Conservation (phyloP, 2,888 invertebrate species). For the Pharmacophagus antenor region DNA sequence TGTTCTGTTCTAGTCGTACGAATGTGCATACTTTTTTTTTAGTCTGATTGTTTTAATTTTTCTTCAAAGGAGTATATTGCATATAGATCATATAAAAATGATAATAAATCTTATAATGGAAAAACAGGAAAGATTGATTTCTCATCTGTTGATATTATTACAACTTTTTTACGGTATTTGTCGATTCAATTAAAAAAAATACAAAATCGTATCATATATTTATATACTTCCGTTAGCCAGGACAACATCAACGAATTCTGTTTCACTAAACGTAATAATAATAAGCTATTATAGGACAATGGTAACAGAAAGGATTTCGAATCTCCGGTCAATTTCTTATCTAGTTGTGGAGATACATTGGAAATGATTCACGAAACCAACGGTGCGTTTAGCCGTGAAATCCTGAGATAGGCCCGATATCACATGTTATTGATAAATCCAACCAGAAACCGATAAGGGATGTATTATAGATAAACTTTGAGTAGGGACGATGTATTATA, state of each 20-base stretch:
- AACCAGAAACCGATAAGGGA: conserved; percentile 59
- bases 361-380: conserved; percentile 64
- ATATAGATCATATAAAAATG: no score
- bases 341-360: conserved; percentile 57
- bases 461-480: conserved; percentile 52
- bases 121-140: no score
- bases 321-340: conserved; percentile 73
- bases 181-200: no score
- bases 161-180: no score
- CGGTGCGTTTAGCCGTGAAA: conserved; percentile 78
- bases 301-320: conserved; percentile 49
- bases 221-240: no score
- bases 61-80: no score
- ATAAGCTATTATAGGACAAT: conserved; percentile 34
- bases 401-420: conserved; percentile 69
- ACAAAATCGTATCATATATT: no score
- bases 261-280: conserved; percentile 25
- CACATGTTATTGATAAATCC: conserved; percentile 70
- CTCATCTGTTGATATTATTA: no score
- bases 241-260: conserved; percentile 8
- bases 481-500: conserved; percentile 19
- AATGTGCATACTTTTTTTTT: no score
- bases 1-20: no score
- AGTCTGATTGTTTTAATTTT: no score
- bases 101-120: no score